Evolutionary conservation across 2,888 invertebrate genomes (phyloP).

Genomic region (Dermolepida albohirtum): DNA sequence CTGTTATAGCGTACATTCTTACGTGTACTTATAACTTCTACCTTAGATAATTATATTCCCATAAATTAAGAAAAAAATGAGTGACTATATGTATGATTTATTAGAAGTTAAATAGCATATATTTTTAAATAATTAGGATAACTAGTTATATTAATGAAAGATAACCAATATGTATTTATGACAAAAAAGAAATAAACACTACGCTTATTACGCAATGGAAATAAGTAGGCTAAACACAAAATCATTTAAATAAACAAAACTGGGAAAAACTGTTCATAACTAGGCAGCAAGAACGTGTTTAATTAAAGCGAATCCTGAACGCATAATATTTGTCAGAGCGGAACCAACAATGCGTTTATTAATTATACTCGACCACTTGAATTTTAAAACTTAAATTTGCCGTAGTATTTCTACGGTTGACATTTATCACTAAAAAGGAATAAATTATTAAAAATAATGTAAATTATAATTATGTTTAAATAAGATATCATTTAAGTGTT

Average conservation of each 20-base stretch:
- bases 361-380: constrained; percentile 46
- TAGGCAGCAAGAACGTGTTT: constrained; percentile 46
- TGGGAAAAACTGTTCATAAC: not conserved
- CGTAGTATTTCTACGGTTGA: no score
- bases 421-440: no score
- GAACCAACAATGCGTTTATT: constrained; percentile 49
- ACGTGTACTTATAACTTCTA: constrained; percentile 8
- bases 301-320: constrained; percentile 49
- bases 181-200: not conserved
- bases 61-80: constrained; percentile 18
- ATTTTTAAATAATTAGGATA: no score
- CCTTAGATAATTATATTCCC: constrained; percentile 22
- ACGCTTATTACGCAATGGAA: not conserved
- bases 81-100: constrained; percentile 9
- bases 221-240: constrained; percentile 9
- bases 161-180: not conserved
- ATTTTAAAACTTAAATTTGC: constrained; percentile 35
- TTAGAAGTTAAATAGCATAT: not conserved
- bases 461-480: no score
- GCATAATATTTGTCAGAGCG: constrained; percentile 49
- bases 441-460: no score
- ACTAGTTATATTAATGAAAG: not conserved
- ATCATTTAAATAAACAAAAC: constrained; percentile 1
- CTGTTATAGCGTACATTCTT: constrained; percentile 18
- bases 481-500: no score